phyloP scores from a whole-genome alignment of 2,888 invertebrate genomes.

The Sabatieria punctata region DNA sequence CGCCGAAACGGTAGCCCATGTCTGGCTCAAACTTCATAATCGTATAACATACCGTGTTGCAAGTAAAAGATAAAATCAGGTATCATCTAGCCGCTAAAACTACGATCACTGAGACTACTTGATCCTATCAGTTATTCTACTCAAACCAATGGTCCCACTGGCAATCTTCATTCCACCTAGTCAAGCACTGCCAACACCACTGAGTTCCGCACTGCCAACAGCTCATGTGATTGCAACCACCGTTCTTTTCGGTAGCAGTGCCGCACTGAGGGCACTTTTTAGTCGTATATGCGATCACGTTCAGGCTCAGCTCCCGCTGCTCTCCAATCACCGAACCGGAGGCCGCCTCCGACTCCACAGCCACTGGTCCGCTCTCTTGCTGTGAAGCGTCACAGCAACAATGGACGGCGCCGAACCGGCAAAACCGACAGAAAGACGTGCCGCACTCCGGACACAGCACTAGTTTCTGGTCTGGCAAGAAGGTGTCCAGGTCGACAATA shows the following conservation, averaged over 20 bases:
- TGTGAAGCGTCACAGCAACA: not conserved
- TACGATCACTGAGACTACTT: no score
- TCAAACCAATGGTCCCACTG: slow-evolving; percentile 29
- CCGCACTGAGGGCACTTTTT: slow-evolving; percentile 20
- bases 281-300: not conserved
- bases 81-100: no score
- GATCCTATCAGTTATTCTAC: no score
- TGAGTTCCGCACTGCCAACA: slow-evolving; percentile 19
- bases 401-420: not conserved
- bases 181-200: slow-evolving; percentile 21
- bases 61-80: no score
- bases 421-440: not conserved
- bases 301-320: slow-evolving; percentile 8
- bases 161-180: slow-evolving; percentile 20
- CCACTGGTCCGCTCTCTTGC: not conserved
- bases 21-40: no score
- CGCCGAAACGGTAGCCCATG: no score
- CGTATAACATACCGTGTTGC: no score
- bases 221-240: slow-evolving; percentile 25
- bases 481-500: slow-evolving; percentile 16
- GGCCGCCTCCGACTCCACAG: no score
- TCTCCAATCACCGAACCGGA: not conserved
- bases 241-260: slow-evolving; percentile 19
- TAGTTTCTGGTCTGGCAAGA: slow-evolving; percentile 10
- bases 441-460: slow-evolving; percentile 1